A percentile compares a stretch with the other conserved stretches of the same genome.
Evolutionary conservation across 1,140 invertebrate genomes (phyloP).

Genomic region (Hesperophylax magnus): DNA sequence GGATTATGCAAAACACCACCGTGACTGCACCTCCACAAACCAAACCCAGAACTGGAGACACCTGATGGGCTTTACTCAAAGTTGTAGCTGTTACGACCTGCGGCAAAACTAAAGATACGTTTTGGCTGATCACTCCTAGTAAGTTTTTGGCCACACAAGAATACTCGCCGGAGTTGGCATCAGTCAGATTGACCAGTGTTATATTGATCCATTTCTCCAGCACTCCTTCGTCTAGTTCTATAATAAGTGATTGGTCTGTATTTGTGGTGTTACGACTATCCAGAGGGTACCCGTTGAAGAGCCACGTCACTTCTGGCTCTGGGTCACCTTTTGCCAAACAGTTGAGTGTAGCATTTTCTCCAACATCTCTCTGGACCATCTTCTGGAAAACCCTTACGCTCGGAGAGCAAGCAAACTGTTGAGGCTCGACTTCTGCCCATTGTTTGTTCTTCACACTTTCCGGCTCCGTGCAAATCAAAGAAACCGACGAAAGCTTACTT

Average conservation of each 20-base stretch:
- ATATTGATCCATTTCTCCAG: constrained; percentile 78
- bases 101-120: constrained; percentile 80
- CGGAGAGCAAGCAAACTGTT: constrained; percentile 83
- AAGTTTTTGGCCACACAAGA: constrained; percentile 83
- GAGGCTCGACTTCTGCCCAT: constrained; percentile 78
- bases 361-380: constrained; percentile 64
- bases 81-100: constrained; percentile 78
- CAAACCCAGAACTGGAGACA: constrained; percentile 72
- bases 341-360: constrained; percentile 82
- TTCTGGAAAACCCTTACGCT: constrained; percentile 72
- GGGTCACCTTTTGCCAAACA: constrained; percentile 83
- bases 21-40: constrained; percentile 70
- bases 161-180: constrained; percentile 83
- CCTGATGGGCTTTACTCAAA: constrained; percentile 74
- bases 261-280: constrained; percentile 45
- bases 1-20: constrained; percentile 69
- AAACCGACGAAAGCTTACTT: constrained; percentile 75
- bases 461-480: constrained; percentile 76
- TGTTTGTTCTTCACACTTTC: constrained; percentile 70
- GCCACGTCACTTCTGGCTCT: constrained; percentile 82
- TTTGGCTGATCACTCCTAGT: constrained; percentile 78
- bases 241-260: constrained; percentile 64
- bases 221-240: constrained; percentile 64
- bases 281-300: constrained; percentile 74
- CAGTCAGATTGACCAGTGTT: constrained; percentile 78